Percentiles rank a stretch among this genome's conserved stretches.
Conservation (phyloP, 2,797 vertebrate species). For the Gallinago stenura region DNA sequence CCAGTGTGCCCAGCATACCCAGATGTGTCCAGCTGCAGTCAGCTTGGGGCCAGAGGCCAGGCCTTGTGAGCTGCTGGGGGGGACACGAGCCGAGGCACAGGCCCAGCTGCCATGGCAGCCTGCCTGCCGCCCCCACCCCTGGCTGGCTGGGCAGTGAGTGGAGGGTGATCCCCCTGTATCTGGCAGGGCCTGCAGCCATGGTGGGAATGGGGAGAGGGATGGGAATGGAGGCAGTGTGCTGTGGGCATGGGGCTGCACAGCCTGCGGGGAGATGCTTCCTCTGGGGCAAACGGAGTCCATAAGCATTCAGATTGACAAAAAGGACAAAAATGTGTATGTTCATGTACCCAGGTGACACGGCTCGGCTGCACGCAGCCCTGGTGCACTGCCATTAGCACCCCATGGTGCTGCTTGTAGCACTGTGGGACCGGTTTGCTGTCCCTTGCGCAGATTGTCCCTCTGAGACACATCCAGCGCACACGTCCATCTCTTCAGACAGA, state of each 20-base stretch:
- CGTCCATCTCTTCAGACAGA: background rate
- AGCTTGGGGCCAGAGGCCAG: background rate
- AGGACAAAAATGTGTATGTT: background rate
- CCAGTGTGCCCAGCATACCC: background rate
- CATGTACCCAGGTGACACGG: background rate
- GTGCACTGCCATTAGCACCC: accelerated
- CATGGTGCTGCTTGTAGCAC: background rate
- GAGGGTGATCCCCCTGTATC: accelerated
- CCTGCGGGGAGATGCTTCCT: background rate
- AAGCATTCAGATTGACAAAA: accelerated
- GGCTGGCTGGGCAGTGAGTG: background rate
- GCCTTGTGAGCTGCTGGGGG: background rate
- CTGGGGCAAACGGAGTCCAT: background rate
- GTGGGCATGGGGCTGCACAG: too few relatives aligned
- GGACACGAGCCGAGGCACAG: too few relatives aligned
- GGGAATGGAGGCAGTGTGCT: accelerated
- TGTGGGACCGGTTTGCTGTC: background rate
- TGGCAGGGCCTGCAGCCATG: background rate
- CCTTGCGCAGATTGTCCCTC: background rate
- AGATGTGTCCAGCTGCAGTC: background rate
- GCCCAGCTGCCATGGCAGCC: background rate
- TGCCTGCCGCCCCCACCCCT: background rate
- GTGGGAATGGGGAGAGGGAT: accelerated
- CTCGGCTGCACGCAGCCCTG: background rate
- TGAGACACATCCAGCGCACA: background rate